Percentiles rank a stretch among this genome's conserved stretches.
These are phyloP conservation scores for Perca flavescens DNA, from an alignment of 2,113 vertebrate genomes.

Conservation along the genomic window DNA sequence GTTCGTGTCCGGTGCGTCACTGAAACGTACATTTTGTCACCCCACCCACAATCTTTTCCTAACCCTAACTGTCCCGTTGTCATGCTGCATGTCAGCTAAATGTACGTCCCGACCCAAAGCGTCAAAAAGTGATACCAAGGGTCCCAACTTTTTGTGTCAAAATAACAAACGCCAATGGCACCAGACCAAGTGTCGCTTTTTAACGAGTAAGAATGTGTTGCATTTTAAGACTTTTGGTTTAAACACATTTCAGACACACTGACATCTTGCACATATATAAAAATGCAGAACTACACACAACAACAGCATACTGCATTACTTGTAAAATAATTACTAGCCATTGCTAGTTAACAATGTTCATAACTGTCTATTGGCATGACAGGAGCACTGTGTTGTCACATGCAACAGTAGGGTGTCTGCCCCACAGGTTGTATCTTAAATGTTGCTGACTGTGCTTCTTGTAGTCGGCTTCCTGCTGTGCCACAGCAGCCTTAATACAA, in stretches of 20 bases:
- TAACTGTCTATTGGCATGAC: neutral
- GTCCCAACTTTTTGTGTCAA: no score
- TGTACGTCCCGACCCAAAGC: no score
- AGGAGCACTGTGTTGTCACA: neutral
- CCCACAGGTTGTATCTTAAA: neutral
- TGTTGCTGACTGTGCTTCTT: conserved; percentile 13
- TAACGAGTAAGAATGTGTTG: neutral
- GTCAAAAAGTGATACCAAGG: no score
- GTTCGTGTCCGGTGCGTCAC: no score
- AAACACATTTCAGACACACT: neutral
- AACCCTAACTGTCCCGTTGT: no score
- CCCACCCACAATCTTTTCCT: no score
- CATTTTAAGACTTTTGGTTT: neutral
- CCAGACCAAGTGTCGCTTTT: no score
- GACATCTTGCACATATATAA: neutral
- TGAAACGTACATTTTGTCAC: no score
- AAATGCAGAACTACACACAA: neutral
- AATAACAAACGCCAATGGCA: no score
- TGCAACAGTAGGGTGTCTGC: neutral
- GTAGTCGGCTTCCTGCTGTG: conserved; percentile 94
- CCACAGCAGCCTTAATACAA: conserved; percentile 87
- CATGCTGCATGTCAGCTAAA: no score
- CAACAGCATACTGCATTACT: neutral
- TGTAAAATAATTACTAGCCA: neutral
- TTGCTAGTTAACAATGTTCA: neutral